Percentiles rank a stretch among this genome's conserved stretches.
These are phyloP conservation scores for Microcebus jonahi DNA, from an alignment of 2,113 vertebrate genomes.

Conservation along the genomic window DNA sequence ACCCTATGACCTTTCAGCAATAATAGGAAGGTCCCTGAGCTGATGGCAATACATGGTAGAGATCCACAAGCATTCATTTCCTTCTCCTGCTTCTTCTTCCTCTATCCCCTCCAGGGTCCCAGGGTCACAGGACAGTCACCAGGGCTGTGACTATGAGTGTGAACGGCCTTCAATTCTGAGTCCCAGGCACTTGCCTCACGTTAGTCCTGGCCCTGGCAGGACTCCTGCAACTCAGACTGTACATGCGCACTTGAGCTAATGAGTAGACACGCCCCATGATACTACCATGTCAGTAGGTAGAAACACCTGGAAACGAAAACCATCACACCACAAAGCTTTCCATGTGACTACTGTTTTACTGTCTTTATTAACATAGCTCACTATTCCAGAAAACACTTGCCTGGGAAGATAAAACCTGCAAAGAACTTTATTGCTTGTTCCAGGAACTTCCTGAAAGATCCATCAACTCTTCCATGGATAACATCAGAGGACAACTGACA, in stretches of 20 bases:
- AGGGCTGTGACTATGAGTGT: neutral
- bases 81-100: neutral
- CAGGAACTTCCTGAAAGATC: neutral
- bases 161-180: neutral
- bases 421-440: neutral
- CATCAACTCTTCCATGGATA: neutral
- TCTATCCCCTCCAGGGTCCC: neutral
- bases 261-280: neutral
- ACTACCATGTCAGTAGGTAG: neutral
- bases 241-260: neutral
- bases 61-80: neutral
- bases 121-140: neutral
- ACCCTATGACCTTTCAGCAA: neutral
- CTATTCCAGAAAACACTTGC: neutral
- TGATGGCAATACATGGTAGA: neutral
- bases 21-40: neutral
- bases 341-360: neutral
- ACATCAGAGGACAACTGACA: neutral
- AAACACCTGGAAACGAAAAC: neutral
- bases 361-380: neutral
- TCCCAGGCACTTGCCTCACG: neutral
- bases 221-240: neutral
- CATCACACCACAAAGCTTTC: neutral
- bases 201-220: neutral
- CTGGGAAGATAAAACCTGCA: neutral